Conservation (phyloP, 2,797 vertebrate genomes). For the Tarsius wallacei region DNA sequence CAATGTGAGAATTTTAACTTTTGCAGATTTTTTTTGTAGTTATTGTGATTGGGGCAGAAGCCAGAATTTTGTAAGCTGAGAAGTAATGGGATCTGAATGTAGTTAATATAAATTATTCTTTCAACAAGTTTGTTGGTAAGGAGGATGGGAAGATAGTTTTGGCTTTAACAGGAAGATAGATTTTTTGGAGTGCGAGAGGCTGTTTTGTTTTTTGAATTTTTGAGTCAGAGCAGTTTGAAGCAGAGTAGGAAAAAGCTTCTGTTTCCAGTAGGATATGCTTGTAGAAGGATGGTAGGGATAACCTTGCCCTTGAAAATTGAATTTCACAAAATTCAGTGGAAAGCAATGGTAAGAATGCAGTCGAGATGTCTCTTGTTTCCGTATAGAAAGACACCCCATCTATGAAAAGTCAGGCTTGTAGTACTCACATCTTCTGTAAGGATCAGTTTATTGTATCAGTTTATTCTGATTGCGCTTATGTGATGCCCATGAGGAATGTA, state of each 20-base stretch:
- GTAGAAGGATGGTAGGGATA: not conserved
- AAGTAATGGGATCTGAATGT: not conserved
- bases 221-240: constrained; percentile 24
- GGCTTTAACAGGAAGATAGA: not conserved
- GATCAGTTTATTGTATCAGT: not conserved
- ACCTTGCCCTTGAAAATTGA: not conserved
- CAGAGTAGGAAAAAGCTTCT: not conserved
- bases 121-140: not conserved
- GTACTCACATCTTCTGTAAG: not conserved
- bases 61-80: not conserved
- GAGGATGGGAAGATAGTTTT: not conserved
- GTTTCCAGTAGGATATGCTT: not conserved
- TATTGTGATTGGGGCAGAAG: not conserved
- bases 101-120: not conserved
- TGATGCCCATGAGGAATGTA: not conserved
- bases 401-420: constrained; percentile 20
- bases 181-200: not conserved
- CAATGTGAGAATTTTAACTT: not conserved
- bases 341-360: constrained; percentile 24
- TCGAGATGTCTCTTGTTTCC: not conserved
- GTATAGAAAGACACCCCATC: constrained; percentile 38
- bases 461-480: not conserved
- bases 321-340: not conserved
- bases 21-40: constrained; percentile 33
- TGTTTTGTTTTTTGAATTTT: constrained; percentile 39